phyloP scores from a whole-genome alignment of 2,888 invertebrate species.

The Nomada goodeniana region DNA sequence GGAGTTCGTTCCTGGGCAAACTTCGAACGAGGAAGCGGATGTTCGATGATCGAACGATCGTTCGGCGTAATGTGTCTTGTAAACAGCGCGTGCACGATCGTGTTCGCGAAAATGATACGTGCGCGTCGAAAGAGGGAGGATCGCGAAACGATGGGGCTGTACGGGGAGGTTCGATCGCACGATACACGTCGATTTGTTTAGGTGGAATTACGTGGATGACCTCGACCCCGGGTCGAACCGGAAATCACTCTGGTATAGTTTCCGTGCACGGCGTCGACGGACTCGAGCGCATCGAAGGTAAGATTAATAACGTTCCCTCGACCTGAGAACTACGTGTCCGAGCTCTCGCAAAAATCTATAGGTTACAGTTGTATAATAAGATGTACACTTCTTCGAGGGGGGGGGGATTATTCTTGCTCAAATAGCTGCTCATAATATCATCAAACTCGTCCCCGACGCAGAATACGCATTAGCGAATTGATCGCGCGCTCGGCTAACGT shows the following conservation, averaged over 20 bases:
- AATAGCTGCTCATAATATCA: no score
- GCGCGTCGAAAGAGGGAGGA: conserved; percentile 29
- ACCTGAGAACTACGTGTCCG: conserved; percentile 34
- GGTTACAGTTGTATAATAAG: not conserved
- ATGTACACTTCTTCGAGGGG: no score
- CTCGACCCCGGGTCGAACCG: conserved; percentile 73
- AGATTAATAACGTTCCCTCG: conserved; percentile 58
- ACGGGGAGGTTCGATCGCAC: conserved; percentile 45
- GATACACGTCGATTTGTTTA: conserved; percentile 71
- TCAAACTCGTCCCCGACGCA: no score
- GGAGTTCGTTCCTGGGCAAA: not conserved
- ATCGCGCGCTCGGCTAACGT: no score
- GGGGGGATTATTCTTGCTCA: no score
- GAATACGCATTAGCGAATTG: no score
- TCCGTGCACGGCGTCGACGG: conserved; percentile 62
- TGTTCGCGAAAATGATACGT: conserved; percentile 51
- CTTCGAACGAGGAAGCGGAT: conserved; percentile 38
- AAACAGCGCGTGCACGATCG: conserved; percentile 53
- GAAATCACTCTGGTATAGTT: conserved; percentile 69
- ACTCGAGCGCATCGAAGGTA: conserved; percentile 59
- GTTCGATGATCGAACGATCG: conserved; percentile 45
- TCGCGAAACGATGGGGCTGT: conserved; percentile 14
- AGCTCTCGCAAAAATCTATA: conserved; percentile 9
- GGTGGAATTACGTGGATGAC: conserved; percentile 73
- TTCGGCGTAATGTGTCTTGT: conserved; percentile 51